Base-by-base conservation (phyloP, 1,140 invertebrate species). In the Megalopta genalis region DNA sequence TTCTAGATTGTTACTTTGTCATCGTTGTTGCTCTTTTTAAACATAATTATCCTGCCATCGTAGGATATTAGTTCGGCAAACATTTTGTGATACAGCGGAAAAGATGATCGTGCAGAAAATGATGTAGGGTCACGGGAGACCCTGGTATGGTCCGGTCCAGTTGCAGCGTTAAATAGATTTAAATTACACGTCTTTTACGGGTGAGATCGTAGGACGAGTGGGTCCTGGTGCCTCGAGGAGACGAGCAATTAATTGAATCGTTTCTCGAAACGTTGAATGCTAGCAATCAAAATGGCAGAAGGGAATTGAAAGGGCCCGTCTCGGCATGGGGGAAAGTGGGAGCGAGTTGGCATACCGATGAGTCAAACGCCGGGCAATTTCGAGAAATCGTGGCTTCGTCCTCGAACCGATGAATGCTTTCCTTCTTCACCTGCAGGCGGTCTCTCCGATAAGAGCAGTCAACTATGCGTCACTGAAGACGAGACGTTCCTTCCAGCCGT, bases 301-400 rank as follows among this genome's bases (percentile, higher is more conserved):
- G 7, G 18, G 21, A 42, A 37, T 18, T 0, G 32, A 49, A 57
- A 10, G 37, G 39, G 39, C 2, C 23, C 39, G 25, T 4, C 16
- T 14, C 12, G 21, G 10, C 23, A 14, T 52, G 42, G 42, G 27
- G 14, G 21, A 72, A 21, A 62, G 5, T 18, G 60, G 16, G 52
- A 66, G 32, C 32, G 32, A 32, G 32, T 37, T 3, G 27, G n/a
- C 59, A 23, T 6, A 0, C 52, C 21, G 63, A 37, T 16, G 25
- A 79, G 71, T 67, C 42, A 74, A 67, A 79, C 39, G 77, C n/a
- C 18, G 59, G 37, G 71, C 39, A 74, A 79, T 79, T 79, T 67
- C 52, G 46, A 25, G 70, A 79, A 79, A 74, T 79, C 63, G 77
- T 39, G 42, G 77, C 42, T 74, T n/a, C 63, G 63, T 74, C 18